Conservation (phyloP, 2,888 invertebrate species). For the Rhamnusium bicolor region DNA sequence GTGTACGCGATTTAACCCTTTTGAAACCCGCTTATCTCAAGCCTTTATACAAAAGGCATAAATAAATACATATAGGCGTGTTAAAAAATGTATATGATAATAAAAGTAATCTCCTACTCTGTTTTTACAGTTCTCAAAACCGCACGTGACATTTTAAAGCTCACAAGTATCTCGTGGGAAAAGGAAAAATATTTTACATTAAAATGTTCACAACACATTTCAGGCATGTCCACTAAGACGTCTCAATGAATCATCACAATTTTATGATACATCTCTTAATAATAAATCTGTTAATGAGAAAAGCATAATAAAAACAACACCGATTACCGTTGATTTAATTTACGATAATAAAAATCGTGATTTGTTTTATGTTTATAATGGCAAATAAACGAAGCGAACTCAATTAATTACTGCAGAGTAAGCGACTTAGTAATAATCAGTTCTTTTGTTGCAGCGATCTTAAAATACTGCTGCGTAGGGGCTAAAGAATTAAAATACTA, state of each 20-base stretch:
- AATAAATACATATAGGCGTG: background rate
- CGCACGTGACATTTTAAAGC: conserved; percentile 12
- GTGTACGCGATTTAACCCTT: background rate
- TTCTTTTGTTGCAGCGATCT: conserved; percentile 55
- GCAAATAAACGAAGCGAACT: conserved; percentile 55
- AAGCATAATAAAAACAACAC: conserved; percentile 45
- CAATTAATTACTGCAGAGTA: conserved; percentile 58
- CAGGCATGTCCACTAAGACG: conserved; percentile 10
- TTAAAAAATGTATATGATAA: background rate
- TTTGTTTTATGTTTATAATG: conserved; percentile 55
- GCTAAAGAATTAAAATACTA: conserved; percentile 36
- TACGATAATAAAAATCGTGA: conserved; percentile 61
- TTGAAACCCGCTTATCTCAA: background rate
- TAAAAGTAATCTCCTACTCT: background rate
- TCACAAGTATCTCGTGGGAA: conserved; percentile 25
- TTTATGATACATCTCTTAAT: conserved; percentile 22
- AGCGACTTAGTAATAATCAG: conserved; percentile 53
- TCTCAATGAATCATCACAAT: conserved; percentile 23
- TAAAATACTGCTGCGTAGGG: conserved; percentile 40
- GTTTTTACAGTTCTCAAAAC: conserved; percentile 3
- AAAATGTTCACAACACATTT: conserved; percentile 3
- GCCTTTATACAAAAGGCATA: background rate
- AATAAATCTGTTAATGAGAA: conserved; percentile 36
- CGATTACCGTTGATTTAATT: conserved; percentile 59
- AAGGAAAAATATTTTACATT: background rate